Evolutionary conservation across 2,888 invertebrate genomes (phyloP).

Genomic region (Xestia xanthographa): DNA sequence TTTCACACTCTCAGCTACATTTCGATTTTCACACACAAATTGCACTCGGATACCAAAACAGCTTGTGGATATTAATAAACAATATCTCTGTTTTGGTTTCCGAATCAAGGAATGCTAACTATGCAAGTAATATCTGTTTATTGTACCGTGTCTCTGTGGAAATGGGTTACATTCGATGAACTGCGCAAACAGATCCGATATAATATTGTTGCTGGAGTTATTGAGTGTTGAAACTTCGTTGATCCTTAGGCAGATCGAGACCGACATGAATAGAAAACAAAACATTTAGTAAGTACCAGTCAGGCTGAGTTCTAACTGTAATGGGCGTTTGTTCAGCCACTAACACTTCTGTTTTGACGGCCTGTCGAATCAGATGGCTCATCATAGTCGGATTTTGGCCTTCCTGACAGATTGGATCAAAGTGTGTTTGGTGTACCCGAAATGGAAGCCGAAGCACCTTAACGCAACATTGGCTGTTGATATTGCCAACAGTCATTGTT

Average conservation of each 20-base stretch:
- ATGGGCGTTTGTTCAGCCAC: background rate
- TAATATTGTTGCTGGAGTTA: slow-evolving; percentile 46
- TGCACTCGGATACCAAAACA: slow-evolving; percentile 27
- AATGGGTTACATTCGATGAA: slow-evolving; percentile 58
- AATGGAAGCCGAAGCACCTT: background rate
- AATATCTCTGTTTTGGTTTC: slow-evolving; percentile 49
- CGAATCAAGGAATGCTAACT: slow-evolving; percentile 45
- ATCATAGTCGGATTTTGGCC: background rate
- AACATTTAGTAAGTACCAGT: slow-evolving; percentile 18
- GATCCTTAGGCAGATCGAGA: slow-evolving; percentile 25
- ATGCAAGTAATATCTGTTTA: slow-evolving; percentile 55
- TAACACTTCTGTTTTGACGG: slow-evolving; percentile 20
- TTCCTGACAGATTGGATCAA: background rate
- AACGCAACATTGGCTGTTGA: background rate
- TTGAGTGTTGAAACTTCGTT: slow-evolving; percentile 51
- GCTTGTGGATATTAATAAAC: slow-evolving; percentile 35
- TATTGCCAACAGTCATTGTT: background rate
- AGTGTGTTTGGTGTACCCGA: background rate
- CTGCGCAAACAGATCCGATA: slow-evolving; percentile 38
- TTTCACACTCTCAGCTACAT: background rate
- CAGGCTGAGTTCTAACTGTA: background rate
- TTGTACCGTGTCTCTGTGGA: slow-evolving; percentile 53
- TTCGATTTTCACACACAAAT: slow-evolving; percentile 5
- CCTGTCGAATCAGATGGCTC: background rate
- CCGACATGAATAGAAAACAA: slow-evolving; percentile 33